A percentile compares a stretch with the other conserved stretches of the same genome.
Conservation (phyloP, 1,140 invertebrate genomes). For the Drosophila pseudoananassae region DNA sequence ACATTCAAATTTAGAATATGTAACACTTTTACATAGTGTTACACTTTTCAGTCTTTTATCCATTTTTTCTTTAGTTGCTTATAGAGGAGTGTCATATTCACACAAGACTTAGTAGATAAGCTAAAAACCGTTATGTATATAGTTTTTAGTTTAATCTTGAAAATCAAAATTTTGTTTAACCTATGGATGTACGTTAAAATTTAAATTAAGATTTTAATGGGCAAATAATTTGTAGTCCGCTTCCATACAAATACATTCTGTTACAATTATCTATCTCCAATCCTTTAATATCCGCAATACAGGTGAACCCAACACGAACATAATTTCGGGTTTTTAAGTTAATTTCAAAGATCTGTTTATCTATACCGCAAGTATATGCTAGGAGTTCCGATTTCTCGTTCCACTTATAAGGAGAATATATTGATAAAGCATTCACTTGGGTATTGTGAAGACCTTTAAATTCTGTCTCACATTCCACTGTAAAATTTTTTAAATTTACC, state of each 20-base stretch:
- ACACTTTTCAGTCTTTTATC: too few species aligned
- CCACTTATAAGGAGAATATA: constrained; percentile 4
- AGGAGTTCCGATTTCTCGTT: neutral
- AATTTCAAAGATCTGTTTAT: constrained; percentile 58
- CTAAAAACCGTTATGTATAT: too few species aligned
- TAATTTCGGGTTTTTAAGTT: constrained; percentile 28
- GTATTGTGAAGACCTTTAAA: constrained; percentile 49
- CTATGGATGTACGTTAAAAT: too few species aligned
- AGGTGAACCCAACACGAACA: constrained; percentile 42
- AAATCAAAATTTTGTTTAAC: too few species aligned
- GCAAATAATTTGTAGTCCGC: constrained; percentile 37
- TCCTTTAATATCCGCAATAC: constrained; percentile 63
- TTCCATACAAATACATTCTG: constrained; percentile 53
- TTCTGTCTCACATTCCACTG: neutral
- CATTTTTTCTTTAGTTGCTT: too few species aligned
- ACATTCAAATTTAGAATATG: too few species aligned
- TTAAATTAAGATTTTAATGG: too few species aligned
- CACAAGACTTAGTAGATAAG: too few species aligned
- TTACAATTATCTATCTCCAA: constrained; percentile 34
- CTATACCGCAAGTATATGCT: constrained; percentile 56
- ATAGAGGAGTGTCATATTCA: too few species aligned
- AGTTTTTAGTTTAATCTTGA: too few species aligned
- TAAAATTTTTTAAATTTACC: constrained; percentile 22
- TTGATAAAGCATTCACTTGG: constrained; percentile 53
- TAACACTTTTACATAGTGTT: too few species aligned